phyloP scores from a whole-genome alignment of 2,113 vertebrate genomes.

The Corythaeola cristata region DNA sequence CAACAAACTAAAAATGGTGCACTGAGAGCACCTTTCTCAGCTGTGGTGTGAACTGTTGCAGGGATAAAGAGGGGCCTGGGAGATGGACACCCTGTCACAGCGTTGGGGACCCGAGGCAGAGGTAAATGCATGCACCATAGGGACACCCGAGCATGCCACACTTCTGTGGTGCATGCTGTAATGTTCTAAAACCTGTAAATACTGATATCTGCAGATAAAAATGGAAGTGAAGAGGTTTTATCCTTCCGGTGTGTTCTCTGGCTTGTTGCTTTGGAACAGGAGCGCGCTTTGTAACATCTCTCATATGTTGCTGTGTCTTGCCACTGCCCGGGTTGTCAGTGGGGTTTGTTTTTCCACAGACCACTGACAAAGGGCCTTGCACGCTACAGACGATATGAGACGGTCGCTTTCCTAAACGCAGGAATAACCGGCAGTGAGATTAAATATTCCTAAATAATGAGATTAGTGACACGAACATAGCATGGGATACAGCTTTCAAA shows the following conservation, averaged over 20 bases:
- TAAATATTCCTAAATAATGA: constrained; percentile 31
- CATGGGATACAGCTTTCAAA: constrained; percentile 51
- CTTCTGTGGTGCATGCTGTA: neutral
- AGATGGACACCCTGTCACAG: neutral
- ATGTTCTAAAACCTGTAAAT: neutral
- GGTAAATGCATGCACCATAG: accelerated
- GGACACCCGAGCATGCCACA: accelerated
- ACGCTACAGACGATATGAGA: neutral
- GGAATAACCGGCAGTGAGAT: neutral
- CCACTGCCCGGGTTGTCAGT: neutral
- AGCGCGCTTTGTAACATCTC: neutral
- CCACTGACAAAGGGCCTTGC: neutral
- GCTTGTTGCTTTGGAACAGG: neutral
- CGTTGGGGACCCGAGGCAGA: neutral
- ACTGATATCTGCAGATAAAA: neutral
- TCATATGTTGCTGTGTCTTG: neutral
- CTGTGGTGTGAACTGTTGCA: neutral
- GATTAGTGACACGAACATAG: constrained; percentile 21
- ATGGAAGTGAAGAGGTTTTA: neutral
- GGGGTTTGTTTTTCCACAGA: neutral
- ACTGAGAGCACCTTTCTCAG: neutral
- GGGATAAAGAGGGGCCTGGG: neutral
- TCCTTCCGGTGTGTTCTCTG: neutral
- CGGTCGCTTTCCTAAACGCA: neutral
- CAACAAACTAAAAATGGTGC: neutral